These are phyloP conservation scores for Nipponia nippon DNA, from an alignment of 2,113 vertebrate species.

Conservation along the genomic window DNA sequence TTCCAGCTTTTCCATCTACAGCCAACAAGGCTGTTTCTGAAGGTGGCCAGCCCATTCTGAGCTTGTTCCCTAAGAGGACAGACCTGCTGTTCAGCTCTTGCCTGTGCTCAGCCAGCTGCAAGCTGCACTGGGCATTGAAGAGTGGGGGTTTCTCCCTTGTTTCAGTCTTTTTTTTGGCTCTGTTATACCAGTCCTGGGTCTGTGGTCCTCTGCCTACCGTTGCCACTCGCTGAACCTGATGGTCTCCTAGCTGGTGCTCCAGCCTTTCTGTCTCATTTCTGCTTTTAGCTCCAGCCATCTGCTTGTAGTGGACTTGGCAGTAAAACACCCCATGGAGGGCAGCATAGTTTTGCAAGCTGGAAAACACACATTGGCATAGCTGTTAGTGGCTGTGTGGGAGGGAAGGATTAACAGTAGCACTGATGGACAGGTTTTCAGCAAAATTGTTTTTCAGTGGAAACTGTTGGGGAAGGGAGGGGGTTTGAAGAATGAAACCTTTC, in stretches of 20 bases:
- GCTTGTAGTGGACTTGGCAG: constrained; percentile 57
- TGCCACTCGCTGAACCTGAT: background rate
- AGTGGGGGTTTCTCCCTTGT: background rate
- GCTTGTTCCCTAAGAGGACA: constrained; percentile 46
- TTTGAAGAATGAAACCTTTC: constrained; percentile 31
- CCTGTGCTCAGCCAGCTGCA: background rate
- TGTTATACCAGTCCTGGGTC: background rate
- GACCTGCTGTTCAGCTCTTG: background rate
- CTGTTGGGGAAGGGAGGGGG: background rate
- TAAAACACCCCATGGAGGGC: constrained; percentile 33
- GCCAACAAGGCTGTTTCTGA: constrained; percentile 44
- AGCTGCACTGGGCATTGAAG: background rate
- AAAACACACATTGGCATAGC: constrained; percentile 38
- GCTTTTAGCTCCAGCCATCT: background rate
- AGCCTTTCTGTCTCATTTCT: background rate
- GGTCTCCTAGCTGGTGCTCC: background rate
- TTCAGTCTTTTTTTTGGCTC: background rate
- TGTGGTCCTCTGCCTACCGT: background rate
- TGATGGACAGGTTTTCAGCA: background rate
- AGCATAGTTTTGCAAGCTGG: constrained; percentile 59
- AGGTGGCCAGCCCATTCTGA: constrained; percentile 73
- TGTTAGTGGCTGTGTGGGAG: background rate
- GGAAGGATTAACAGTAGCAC: background rate
- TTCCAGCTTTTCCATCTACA: background rate
- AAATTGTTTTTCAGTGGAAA: background rate